A percentile compares a stretch with the other conserved stretches of the same genome.
Evolutionary conservation across 2,113 vertebrate species (phyloP).

Genomic region (Xiphias gladius): DNA sequence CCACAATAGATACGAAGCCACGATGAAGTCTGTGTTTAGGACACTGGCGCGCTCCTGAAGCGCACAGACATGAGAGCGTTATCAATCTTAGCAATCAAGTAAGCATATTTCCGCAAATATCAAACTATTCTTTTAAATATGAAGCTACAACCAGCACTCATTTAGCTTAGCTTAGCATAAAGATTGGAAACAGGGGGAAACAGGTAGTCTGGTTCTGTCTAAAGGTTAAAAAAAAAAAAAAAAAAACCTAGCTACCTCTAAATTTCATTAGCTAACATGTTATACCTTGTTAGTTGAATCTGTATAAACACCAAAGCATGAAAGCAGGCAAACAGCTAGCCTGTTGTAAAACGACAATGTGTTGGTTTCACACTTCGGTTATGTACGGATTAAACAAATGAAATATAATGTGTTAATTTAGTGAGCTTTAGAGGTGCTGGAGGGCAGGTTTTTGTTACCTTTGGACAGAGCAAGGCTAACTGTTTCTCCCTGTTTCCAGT

Average conservation of each 20-base stretch:
- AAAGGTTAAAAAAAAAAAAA: too few relatives aligned
- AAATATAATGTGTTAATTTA: too few relatives aligned
- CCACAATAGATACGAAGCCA: conserved; percentile 12
- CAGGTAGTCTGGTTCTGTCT: background rate
- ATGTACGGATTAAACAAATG: too few relatives aligned
- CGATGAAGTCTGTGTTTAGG: conserved; percentile 42
- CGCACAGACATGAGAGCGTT: background rate
- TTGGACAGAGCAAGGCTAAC: too few relatives aligned
- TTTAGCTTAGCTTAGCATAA: conserved; percentile 2
- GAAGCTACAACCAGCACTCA: background rate
- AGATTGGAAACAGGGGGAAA: background rate
- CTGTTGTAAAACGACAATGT: background rate
- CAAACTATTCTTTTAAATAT: background rate
- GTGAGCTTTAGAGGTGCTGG: too few relatives aligned
- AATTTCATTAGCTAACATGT: background rate
- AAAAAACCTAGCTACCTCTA: too few relatives aligned
- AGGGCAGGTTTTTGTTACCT: too few relatives aligned
- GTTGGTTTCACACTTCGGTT: background rate
- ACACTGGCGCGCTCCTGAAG: conserved; percentile 21
- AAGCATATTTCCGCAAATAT: background rate
- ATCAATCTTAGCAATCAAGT: too few relatives aligned
- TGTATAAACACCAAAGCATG: too few relatives aligned
- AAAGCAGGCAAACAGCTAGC: background rate
- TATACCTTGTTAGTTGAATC: background rate
- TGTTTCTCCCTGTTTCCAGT: background rate